These are phyloP conservation scores for Potamilus streckersoni DNA, from an alignment of 1,140 invertebrate genomes.

Conservation along the genomic window DNA sequence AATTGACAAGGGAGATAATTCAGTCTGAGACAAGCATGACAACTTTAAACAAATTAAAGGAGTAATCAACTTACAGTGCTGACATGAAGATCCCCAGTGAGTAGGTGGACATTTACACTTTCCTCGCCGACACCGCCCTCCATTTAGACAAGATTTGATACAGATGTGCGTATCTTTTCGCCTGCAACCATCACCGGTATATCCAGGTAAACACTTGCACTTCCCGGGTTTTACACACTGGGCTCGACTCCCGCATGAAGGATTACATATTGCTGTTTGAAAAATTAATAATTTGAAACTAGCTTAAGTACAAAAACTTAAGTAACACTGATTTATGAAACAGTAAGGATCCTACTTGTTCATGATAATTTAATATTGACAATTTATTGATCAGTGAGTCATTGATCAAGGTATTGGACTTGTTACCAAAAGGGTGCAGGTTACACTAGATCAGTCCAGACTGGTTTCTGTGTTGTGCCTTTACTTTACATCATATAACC, in stretches of 20 bases:
- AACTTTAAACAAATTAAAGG: neutral
- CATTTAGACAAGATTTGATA: slow-evolving; percentile 53
- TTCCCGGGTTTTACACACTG: slow-evolving; percentile 57
- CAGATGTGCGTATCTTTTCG: slow-evolving; percentile 43
- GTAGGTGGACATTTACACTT: slow-evolving; percentile 56
- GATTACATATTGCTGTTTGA: slow-evolving; percentile 58
- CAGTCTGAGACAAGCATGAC: slow-evolving; percentile 1
- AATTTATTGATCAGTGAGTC: neutral
- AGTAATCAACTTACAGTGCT: slow-evolving; percentile 51
- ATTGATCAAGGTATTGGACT: neutral
- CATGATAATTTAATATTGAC: neutral
- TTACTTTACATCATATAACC: no score
- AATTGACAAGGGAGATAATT: neutral
- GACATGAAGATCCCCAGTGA: slow-evolving; percentile 52
- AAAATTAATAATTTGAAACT: slow-evolving; percentile 9
- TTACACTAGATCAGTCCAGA: neutral
- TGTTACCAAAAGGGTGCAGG: no score
- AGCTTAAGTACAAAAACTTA: neutral
- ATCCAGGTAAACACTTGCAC: slow-evolving; percentile 60
- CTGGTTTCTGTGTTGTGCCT: no score
- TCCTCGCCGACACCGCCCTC: slow-evolving; percentile 51
- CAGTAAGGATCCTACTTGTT: neutral
- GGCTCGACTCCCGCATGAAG: slow-evolving; percentile 54
- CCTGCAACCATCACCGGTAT: slow-evolving; percentile 54
- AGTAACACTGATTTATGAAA: neutral